Evolutionary conservation across 1,140 invertebrate genomes (phyloP).

Genomic region (Paraescarpia echinospica): DNA sequence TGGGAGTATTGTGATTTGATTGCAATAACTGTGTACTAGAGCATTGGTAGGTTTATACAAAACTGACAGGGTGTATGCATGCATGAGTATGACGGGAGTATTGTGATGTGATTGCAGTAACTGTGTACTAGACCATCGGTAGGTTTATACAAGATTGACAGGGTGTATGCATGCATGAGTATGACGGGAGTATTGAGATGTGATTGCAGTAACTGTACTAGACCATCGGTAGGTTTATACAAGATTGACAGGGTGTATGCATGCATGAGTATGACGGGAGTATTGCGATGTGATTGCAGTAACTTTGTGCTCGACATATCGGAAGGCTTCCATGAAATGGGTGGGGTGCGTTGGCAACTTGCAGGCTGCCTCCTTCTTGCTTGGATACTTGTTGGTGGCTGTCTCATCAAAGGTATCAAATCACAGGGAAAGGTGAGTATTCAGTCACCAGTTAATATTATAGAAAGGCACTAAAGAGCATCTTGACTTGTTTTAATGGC

Average conservation of each 20-base stretch:
- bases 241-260: background rate
- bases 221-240: background rate
- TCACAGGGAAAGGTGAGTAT: conserved; percentile 53
- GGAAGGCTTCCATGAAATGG: conserved; percentile 77
- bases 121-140: too few species aligned
- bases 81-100: too few species aligned
- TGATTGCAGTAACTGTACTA: background rate
- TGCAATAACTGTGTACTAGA: too few species aligned
- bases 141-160: too few species aligned
- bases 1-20: too few species aligned
- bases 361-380: conserved; percentile 44
- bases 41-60: too few species aligned
- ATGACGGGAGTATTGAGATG: too few species aligned
- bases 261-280: background rate
- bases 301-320: conserved; percentile 35
- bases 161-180: too few species aligned
- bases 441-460: background rate
- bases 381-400: conserved; percentile 50
- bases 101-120: too few species aligned
- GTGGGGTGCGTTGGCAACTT: conserved; percentile 69
- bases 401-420: conserved; percentile 52
- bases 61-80: too few species aligned
- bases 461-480: background rate
- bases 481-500: background rate
- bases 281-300: conserved; percentile 20